These are phyloP conservation scores for Philereme vetulata DNA, from an alignment of 2,888 invertebrate genomes.

Conservation along the genomic window DNA sequence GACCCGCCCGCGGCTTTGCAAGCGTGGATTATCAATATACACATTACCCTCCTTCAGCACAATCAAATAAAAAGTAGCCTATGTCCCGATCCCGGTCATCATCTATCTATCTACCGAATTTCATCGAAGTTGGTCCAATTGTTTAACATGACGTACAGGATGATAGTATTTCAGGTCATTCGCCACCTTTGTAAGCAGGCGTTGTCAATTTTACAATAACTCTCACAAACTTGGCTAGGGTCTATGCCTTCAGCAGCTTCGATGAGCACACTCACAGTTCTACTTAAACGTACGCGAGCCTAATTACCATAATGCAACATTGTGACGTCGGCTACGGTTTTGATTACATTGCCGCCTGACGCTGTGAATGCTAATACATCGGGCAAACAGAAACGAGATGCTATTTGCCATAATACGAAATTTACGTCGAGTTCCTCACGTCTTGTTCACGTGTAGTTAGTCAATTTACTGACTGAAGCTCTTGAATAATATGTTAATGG, in stretches of 20 bases:
- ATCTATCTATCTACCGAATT: too few relatives aligned
- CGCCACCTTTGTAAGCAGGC: too few relatives aligned
- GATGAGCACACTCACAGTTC: constrained; percentile 57
- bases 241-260: constrained; percentile 34
- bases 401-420: constrained; percentile 50
- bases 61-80: too few relatives aligned
- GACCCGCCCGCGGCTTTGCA: too few relatives aligned
- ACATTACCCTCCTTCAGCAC: too few relatives aligned
- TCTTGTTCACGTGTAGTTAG: background rate
- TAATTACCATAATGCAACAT: constrained; percentile 73
- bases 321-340: constrained; percentile 61
- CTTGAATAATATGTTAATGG: too few relatives aligned
- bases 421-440: constrained; percentile 12
- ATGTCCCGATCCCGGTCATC: too few relatives aligned
- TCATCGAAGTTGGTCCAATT: too few relatives aligned
- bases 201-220: background rate
- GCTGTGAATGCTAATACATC: constrained; percentile 62
- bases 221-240: constrained; percentile 8
- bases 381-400: constrained; percentile 49
- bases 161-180: too few relatives aligned
- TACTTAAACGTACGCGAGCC: constrained; percentile 53
- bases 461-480: background rate
- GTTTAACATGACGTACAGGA: too few relatives aligned
- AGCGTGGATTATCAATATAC: too few relatives aligned
- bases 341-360: constrained; percentile 66